Evolutionary conservation across 2,113 vertebrate species (phyloP).

Genomic region (Corythornis madagascariensis): DNA sequence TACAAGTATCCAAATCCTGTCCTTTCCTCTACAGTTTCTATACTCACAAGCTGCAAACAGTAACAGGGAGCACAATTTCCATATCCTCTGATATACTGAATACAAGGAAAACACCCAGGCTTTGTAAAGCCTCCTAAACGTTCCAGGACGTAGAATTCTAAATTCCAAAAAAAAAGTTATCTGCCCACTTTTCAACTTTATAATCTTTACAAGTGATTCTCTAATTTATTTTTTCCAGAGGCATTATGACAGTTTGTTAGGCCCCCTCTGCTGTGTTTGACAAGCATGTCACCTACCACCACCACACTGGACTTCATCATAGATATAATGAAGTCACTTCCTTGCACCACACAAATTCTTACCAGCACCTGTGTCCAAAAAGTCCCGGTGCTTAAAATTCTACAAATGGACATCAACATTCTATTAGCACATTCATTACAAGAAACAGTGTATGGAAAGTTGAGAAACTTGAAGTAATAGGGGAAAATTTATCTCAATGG

Average conservation of each 20-base stretch:
- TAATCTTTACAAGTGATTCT: not conserved
- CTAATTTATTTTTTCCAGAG: not conserved
- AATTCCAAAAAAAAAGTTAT: not conserved
- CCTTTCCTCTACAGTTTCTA: not conserved
- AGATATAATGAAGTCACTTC: not conserved
- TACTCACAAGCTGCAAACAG: not conserved
- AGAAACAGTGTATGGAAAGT: slow-evolving; percentile 12
- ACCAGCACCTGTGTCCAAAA: not conserved
- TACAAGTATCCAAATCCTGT: not conserved
- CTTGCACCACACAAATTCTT: not conserved
- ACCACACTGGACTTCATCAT: not conserved
- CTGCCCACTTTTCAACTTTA: not conserved
- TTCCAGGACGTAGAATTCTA: not conserved
- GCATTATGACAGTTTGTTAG: not conserved
- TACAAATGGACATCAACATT: not conserved
- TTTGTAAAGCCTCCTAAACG: not conserved
- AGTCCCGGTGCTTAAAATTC: not conserved
- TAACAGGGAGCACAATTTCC: not conserved
- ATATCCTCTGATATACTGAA: not conserved
- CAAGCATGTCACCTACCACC: not conserved
- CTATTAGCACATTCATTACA: not conserved
- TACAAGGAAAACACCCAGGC: not conserved
- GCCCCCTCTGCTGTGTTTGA: not conserved
- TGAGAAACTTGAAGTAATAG: not conserved
- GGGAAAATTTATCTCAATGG: not conserved